Base-by-base conservation (phyloP, 2,888 invertebrate genomes). In the Cephus pygmeus region DNA sequence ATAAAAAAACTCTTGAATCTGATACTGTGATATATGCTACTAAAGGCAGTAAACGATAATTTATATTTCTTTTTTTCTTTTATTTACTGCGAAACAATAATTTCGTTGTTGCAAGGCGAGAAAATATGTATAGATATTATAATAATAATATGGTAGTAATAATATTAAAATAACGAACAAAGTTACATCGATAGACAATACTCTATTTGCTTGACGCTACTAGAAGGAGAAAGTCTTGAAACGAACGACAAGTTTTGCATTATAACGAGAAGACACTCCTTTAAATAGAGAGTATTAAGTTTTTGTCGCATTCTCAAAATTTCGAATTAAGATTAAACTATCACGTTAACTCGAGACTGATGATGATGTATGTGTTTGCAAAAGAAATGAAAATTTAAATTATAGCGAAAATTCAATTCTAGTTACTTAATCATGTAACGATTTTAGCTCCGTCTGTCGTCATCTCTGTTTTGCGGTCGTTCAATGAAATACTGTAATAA, bases 11-110 rank as follows among this genome's bases (percentile, higher is more conserved):
- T 69, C 77, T 71, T 71, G 79, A 86, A 88, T 85, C 84, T 86
- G 87, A 89, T 88, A 88, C 90, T 90, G 91, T 91, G 91, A 91
- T 91, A 91, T 90, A 87, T 85, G 88, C 89, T 88, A 88, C 88
- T 90, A 89, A 89, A 88, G 87, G 88, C 87, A 85, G 84, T 84
- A 82, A 82, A 81, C 82, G 80, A 77, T 83, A 78, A 75, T 79
- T 56, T 56, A 23, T 56, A 56, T 56, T 23, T 56, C 23, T 23
- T 56, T 56, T 56, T 23, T 23, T 31, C 71, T 71, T 34, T 34
- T 34, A 31, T 34, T 30, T 34, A 33, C 33, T 34, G 71, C 31
- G 71, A 71, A 30, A 71, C 71, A 71, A 33, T 71, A 31, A 71
- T 71, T 34, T 34, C 23, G 4, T 71, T 23, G 33, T 6, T 1